These are phyloP conservation scores for Bombylius discolor DNA, from an alignment of 2,888 invertebrate species.

Conservation along the genomic window DNA sequence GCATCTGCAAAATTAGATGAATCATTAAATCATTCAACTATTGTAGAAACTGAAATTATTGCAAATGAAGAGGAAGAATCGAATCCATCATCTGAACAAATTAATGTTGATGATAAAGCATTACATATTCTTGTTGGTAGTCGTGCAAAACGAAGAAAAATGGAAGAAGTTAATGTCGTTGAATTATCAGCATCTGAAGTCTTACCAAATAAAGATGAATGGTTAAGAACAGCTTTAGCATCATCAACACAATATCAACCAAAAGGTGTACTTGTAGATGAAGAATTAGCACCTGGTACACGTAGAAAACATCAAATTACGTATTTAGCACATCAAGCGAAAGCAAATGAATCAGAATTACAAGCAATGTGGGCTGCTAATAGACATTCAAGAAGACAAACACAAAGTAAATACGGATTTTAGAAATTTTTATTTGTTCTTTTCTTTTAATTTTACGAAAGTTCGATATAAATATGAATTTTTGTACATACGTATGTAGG, in stretches of 20 bases:
- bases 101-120: constrained; percentile 19
- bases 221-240: constrained; percentile 67
- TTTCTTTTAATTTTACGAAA: no score
- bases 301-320: constrained; percentile 91
- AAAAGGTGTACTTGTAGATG: constrained; percentile 36
- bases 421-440: constrained; percentile 34
- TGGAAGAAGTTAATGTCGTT: constrained; percentile 53
- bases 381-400: constrained; percentile 68
- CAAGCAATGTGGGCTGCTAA: constrained; percentile 91
- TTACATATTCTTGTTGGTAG: constrained; percentile 56
- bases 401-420: constrained; percentile 94
- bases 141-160: constrained; percentile 45
- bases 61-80: constrained; percentile 2
- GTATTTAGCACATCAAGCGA: constrained; percentile 82
- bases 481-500: no score
- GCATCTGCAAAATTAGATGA: constrained; percentile 20
- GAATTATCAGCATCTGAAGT: constrained; percentile 74
- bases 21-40: background rate
- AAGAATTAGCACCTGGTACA: constrained; percentile 46
- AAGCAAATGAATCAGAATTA: constrained; percentile 84
- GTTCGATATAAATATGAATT: no score
- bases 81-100: background rate
- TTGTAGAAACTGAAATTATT: constrained; percentile 2
- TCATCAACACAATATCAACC: constrained; percentile 47
- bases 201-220: constrained; percentile 63